Evolutionary conservation across 1,140 invertebrate genomes (phyloP).

Genomic region (Asbolus verrucosus): DNA sequence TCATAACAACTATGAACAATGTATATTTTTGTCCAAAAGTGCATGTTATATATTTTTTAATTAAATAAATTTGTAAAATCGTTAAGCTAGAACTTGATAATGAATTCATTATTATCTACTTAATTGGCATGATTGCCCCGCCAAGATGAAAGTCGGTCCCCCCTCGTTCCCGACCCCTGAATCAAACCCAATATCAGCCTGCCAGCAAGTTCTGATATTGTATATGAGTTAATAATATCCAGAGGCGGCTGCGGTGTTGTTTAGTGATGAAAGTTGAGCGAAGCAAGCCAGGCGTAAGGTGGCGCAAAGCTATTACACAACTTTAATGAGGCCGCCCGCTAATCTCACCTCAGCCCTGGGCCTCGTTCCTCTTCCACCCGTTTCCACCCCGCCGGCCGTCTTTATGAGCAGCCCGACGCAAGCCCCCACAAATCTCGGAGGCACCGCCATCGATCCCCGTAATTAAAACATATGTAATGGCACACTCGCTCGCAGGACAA

Average conservation of each 20-base stretch:
- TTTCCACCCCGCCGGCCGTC: conserved; percentile 42
- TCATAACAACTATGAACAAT: no score
- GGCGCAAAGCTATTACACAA: conserved; percentile 61
- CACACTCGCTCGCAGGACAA: conserved; percentile 52
- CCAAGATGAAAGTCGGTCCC: conserved; percentile 5
- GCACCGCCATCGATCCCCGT: conserved; percentile 54
- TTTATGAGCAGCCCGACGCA: conserved; percentile 44
- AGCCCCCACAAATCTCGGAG: conserved; percentile 53
- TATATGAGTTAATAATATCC: conserved; percentile 42
- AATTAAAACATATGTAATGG: conserved; percentile 58
- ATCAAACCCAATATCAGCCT: conserved; percentile 1
- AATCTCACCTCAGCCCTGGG: conserved; percentile 54
- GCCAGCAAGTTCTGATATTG: conserved; percentile 4
- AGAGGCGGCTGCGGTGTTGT: conserved; percentile 44
- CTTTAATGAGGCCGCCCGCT: conserved; percentile 60
- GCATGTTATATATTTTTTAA: no score
- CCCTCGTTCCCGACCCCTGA: conserved; percentile 9
- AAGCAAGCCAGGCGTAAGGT: conserved; percentile 54
- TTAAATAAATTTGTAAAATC: no score
- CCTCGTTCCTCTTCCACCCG: conserved; percentile 33
- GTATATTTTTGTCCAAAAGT: no score
- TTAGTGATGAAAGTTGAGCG: conserved; percentile 51
- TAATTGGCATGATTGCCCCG: conserved; percentile 50
- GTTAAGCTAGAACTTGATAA: no score
- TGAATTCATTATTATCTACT: conserved; percentile 55